Evolutionary conservation across 2,888 invertebrate species (phyloP), one percentile per base, ranked within the genome.

Genomic region (Eupelmus urozonus): DNA sequence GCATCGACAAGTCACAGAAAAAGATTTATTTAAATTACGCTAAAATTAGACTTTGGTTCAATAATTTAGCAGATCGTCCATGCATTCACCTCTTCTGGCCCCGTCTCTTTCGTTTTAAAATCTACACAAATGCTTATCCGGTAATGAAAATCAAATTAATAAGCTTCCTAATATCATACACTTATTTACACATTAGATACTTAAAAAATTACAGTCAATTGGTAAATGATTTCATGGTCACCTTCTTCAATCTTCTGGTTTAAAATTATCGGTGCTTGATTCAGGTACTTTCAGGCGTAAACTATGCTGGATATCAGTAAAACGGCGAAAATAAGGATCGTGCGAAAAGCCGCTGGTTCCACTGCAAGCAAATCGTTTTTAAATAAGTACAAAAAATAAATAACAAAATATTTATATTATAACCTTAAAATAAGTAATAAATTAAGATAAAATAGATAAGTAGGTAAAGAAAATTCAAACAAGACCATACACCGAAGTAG

Each of bases 211-310:
- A 16, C 16, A 59, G n/a, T 59, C 42, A 53, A 69, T 49, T 9
- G 13, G 57, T 45, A 18, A 59, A 53, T 66, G 29, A 0, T 16
- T 45, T 9, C 9, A 27, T 13, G 18, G 9, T 42, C 42, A 66
- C 20, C 18, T 76, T n/a, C n/a, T n/a, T 75, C 16, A 76, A 20
- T 80, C n/a, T n/a, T n/a, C 73, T 16, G 67, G 70, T 69, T 77
- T 79, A 51, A 72, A 80, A 53, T 69, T 76, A 49, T 78, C 78
- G 13, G 72, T 49, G 20, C 77, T 82, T 9, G 79, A 20, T 55
- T 84, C 83, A 62, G 82, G 80, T 78, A 84, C 79, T 27, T 80
- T 82, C 18, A 84, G 77, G 27, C 84, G 83, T 25, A 85, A 76
- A 18, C 75, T 84, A 49, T 84, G 82, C 45, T 84, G 83, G 63